A percentile compares a stretch with the other conserved stretches of the same genome.
These are phyloP conservation scores for Griposia aprilina DNA, from an alignment of 2,888 invertebrate species.

Conservation along the genomic window DNA sequence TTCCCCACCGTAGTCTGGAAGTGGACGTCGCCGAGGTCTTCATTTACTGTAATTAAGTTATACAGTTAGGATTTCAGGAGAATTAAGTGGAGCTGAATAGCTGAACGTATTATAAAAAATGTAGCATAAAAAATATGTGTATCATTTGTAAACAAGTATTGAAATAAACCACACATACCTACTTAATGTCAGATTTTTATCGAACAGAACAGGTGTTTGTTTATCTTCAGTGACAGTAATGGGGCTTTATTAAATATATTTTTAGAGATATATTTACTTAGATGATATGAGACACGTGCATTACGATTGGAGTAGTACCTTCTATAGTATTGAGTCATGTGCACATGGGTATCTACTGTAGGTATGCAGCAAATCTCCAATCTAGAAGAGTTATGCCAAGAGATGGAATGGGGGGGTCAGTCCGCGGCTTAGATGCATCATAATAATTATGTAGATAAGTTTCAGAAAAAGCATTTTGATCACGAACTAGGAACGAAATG, in stretches of 20 bases:
- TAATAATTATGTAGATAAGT: not conserved
- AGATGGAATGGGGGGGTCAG: not conserved
- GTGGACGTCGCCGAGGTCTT: conserved; percentile 33
- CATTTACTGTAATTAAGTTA: conserved; percentile 33
- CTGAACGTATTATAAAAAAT: not conserved
- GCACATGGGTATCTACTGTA: no score
- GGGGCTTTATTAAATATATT: not conserved
- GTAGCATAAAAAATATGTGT: no score
- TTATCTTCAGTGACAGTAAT: not conserved
- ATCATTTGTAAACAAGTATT: no score
- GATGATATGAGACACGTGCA: not conserved
- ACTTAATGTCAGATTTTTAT: not conserved
- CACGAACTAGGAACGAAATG: not conserved
- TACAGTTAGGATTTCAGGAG: not conserved
- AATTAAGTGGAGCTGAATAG: not conserved
- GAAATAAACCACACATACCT: no score
- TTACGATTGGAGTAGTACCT: not conserved
- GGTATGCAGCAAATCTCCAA: not conserved
- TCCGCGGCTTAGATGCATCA: no score
- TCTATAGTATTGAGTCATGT: not conserved
- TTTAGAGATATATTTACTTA: not conserved
- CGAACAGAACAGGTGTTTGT: not conserved
- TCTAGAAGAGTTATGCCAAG: not conserved
- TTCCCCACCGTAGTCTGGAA: conserved; percentile 18
- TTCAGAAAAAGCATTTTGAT: not conserved